These are phyloP conservation scores for Scaptomyza hsui DNA, from an alignment of 1,140 invertebrate genomes.

Conservation along the genomic window DNA sequence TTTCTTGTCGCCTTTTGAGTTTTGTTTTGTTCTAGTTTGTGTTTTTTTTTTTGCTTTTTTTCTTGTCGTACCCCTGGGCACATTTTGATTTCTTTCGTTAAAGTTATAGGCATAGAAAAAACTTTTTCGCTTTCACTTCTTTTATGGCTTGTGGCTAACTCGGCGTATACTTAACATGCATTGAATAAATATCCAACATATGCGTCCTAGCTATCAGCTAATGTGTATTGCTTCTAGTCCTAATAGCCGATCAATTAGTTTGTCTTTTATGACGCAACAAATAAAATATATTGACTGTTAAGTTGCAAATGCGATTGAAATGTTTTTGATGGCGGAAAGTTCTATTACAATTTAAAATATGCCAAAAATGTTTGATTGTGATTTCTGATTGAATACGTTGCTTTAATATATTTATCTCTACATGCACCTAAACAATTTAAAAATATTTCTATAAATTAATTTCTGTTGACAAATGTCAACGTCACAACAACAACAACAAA, in stretches of 20 bases:
- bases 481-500: conserved; percentile 44
- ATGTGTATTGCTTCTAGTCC: conserved; percentile 39
- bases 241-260: conserved; percentile 72
- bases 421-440: conserved; percentile 19
- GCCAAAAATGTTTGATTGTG: too few species aligned
- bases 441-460: conserved; percentile 64
- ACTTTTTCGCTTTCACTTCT: conserved; percentile 45
- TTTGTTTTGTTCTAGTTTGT: conserved; percentile 18
- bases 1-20: conserved; percentile 39
- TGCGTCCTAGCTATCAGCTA: conserved; percentile 27
- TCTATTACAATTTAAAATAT: not conserved
- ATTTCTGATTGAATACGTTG: too few species aligned
- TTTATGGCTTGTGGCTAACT: conserved; percentile 46
- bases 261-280: conserved; percentile 17
- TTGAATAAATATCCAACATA: conserved; percentile 23
- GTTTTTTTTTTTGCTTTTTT: conserved; percentile 30
- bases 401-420: not conserved
- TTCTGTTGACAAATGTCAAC: conserved; percentile 69
- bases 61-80: conserved; percentile 50
- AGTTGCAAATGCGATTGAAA: conserved; percentile 9
- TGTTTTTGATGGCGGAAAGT: not conserved
- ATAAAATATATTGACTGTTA: conserved; percentile 18
- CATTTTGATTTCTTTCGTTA: conserved; percentile 56
- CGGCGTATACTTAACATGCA: conserved; percentile 48
- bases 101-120: conserved; percentile 19